Base-by-base conservation (phyloP, 1,140 invertebrate genomes). In the Lasioglossum albipes region DNA sequence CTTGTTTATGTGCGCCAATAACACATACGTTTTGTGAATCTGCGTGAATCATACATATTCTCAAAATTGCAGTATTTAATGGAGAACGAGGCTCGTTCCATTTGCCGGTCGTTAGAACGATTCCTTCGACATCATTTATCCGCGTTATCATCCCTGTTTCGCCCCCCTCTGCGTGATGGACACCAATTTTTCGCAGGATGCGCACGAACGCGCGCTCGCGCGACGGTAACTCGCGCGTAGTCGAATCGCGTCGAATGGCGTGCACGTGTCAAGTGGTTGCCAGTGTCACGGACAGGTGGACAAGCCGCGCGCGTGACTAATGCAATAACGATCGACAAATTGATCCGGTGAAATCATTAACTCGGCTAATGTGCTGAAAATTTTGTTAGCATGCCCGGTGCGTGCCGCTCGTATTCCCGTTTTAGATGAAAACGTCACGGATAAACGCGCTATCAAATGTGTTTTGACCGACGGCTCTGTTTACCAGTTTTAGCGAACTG, bases 291-390 rank as follows among this genome's bases (percentile, higher is more conserved):
- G 57, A 31, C 45, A 52, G 49, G 31, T 45, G 31, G 18, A 75
- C 49, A n/a, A 20, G 36, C 20, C 52, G 16, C 20, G 22, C 66
- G 62, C 73, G 49, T 54, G 73, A 54, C 61, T 66, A 75, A 75
- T 45, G 64, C 36, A 66, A 20, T 66, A 31, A 75, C 62, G 20
- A 62, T 54, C 41, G 59, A 62, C 45, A 61, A 62, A 75, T 57
- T 66, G 59, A 66, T 66, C 61, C 27, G 59, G 41, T 52, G 42
- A 62, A 64, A 62, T 73, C 59, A 64, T 73, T 64, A 74, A 64
- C 59, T 41, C 61, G 59, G 71, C 41, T 64, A 74, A 74, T 71
- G 52, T 52, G 31, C 52, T 31, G 52, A 71, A 71, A 71, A 71
- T 57, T 71, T 71, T 71, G 69, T 71, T 71, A 71, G 31, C 22